Percentiles rank a stretch among this genome's conserved stretches.
Conservation (phyloP, 2,113 vertebrate species). For the Tenebrosternarchus preto region DNA sequence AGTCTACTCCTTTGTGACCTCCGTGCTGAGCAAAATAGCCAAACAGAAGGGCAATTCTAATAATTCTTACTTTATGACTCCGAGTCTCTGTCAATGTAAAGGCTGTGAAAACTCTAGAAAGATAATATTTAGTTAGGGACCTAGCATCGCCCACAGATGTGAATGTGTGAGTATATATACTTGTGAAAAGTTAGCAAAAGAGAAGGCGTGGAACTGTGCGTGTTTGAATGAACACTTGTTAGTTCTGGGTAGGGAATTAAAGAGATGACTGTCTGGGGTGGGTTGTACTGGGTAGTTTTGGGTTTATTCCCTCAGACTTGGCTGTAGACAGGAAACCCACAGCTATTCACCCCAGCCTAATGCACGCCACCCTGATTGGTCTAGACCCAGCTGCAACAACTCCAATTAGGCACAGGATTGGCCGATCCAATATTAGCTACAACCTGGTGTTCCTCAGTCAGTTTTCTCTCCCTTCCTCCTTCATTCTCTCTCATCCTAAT, state of each 20-base stretch:
- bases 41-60: too few relatives aligned
- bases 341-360: slow-evolving; percentile 24
- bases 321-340: slow-evolving; percentile 44
- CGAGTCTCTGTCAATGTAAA: too few relatives aligned
- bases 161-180: neutral
- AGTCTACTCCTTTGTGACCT: too few relatives aligned
- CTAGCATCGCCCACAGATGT: neutral
- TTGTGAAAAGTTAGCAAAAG: neutral
- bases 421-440: neutral
- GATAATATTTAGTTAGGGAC: neutral
- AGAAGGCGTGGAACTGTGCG: neutral
- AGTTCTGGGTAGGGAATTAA: slow-evolving; percentile 12
- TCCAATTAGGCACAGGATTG: neutral
- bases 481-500: neutral
- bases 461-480: slow-evolving; percentile 12
- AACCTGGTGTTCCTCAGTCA: slow-evolving; percentile 17
- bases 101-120: too few relatives aligned
- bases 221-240: slow-evolving; percentile 18
- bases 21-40: too few relatives aligned
- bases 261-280: slow-evolving; percentile 11
- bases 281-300: slow-evolving; percentile 2
- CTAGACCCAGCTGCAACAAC: slow-evolving; percentile 42
- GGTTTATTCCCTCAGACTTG: slow-evolving; percentile 9
- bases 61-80: too few relatives aligned
- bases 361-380: slow-evolving; percentile 8